A percentile compares a stretch with the other conserved stretches of the same genome.
Conservation (phyloP, 2,797 vertebrate genomes). For the Emydoidea blandingii region DNA sequence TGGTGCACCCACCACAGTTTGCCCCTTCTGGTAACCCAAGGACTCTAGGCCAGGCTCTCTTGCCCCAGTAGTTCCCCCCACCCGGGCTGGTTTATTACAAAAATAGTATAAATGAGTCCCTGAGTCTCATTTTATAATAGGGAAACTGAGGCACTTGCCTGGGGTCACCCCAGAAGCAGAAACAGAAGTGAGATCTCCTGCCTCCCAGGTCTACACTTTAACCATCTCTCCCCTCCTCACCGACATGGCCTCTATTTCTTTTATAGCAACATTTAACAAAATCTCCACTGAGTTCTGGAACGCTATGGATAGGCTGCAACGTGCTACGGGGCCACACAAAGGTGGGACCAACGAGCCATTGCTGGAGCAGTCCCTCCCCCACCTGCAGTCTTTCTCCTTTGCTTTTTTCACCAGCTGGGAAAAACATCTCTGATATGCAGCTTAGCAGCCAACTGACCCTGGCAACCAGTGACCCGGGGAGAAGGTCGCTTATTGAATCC, state of each 20-base stretch:
- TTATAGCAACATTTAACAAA: background rate
- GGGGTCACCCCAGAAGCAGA: background rate
- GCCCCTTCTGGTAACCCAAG: background rate
- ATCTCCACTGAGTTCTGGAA: fast-evolving
- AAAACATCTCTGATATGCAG: slow-evolving; percentile 56
- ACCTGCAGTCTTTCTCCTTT: background rate
- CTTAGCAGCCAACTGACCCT: slow-evolving; percentile 61
- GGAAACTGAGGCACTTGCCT: slow-evolving; percentile 44
- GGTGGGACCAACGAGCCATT: background rate
- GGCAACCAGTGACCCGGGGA: slow-evolving; percentile 50
- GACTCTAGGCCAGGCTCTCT: background rate
- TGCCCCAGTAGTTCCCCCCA: background rate
- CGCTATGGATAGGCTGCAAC: background rate
- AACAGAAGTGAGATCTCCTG: fast-evolving
- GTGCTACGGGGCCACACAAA: background rate
- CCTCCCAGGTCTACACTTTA: background rate
- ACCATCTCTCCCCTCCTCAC: background rate
- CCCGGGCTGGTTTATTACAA: background rate
- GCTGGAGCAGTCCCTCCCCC: background rate
- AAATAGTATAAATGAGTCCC: background rate
- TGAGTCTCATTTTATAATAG: background rate
- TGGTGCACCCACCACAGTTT: background rate
- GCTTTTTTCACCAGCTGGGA: slow-evolving; percentile 48
- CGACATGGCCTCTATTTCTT: background rate
- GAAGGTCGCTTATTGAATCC: slow-evolving; percentile 22